phyloP scores from a whole-genome alignment of 1,140 invertebrate genomes.

The Mylabris phalerata region DNA sequence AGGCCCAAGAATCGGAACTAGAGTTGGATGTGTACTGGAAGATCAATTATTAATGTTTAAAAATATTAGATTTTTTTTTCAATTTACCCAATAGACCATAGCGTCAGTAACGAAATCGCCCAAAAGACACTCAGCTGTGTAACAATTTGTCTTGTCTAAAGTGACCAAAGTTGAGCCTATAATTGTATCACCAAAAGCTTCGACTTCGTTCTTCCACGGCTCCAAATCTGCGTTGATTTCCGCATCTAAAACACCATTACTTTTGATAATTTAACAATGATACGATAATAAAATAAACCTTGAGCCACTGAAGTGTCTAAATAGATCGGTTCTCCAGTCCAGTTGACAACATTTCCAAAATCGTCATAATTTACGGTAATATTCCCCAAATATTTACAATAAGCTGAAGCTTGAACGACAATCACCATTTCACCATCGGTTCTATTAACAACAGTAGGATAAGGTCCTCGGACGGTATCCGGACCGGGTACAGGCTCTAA shows the following conservation, averaged over 20 bases:
- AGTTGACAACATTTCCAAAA: slow-evolving; percentile 59
- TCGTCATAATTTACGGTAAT: slow-evolving; percentile 66
- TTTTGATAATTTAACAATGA: neutral
- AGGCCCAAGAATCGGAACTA: slow-evolving; percentile 51
- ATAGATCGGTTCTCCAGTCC: slow-evolving; percentile 69
- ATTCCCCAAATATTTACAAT: slow-evolving; percentile 68
- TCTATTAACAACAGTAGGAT: slow-evolving; percentile 43
- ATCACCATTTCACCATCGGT: slow-evolving; percentile 52
- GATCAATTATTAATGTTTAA: too few species aligned
- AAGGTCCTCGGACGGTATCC: slow-evolving; percentile 46
- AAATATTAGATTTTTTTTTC: neutral
- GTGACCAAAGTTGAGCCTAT: slow-evolving; percentile 52
- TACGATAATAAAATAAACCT: slow-evolving; percentile 38
- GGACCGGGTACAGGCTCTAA: slow-evolving; percentile 24
- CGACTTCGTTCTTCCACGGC: slow-evolving; percentile 53
- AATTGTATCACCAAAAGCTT: slow-evolving; percentile 49
- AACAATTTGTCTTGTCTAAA: slow-evolving; percentile 51
- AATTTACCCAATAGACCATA: slow-evolving; percentile 53
- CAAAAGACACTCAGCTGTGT: slow-evolving; percentile 62
- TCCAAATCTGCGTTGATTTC: slow-evolving; percentile 46
- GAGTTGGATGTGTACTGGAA: slow-evolving; percentile 40
- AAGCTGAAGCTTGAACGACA: slow-evolving; percentile 63
- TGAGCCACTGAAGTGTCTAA: slow-evolving; percentile 55
- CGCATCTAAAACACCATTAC: slow-evolving; percentile 23
- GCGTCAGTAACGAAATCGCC: slow-evolving; percentile 70